Evolutionary conservation across 2,113 vertebrate genomes (phyloP).

Genomic region (Urocolius indicus): DNA sequence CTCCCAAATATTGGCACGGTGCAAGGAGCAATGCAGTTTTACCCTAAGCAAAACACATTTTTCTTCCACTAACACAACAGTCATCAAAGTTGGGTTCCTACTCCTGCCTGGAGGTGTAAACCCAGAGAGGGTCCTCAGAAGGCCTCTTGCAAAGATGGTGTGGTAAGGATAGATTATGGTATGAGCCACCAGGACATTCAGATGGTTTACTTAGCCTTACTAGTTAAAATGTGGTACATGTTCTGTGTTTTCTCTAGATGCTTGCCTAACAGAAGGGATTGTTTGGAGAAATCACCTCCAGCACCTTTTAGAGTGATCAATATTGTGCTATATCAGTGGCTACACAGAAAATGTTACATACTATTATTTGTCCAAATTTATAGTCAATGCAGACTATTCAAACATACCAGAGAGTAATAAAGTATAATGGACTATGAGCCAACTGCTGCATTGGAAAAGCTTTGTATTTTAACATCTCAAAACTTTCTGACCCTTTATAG

Average conservation of each 20-base stretch:
- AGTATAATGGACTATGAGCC: not conserved
- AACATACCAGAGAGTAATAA: not conserved
- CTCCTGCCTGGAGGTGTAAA: not conserved
- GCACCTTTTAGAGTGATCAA: not conserved
- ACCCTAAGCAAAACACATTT: not conserved
- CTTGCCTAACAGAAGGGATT: not conserved
- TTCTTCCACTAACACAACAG: not conserved
- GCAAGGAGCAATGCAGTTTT: not conserved
- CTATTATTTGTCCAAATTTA: not conserved
- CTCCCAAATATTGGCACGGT: not conserved
- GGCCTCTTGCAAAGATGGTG: not conserved
- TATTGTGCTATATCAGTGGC: not conserved
- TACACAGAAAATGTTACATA: not conserved
- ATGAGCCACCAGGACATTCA: not conserved
- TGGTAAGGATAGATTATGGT: not conserved
- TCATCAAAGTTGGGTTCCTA: not conserved
- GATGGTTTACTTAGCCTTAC: not conserved
- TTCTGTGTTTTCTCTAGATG: not conserved
- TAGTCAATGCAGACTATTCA: not conserved
- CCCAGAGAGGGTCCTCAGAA: not conserved
- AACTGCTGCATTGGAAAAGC: not conserved
- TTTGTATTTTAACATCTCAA: not conserved
- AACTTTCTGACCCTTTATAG: not conserved
- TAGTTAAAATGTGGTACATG: not conserved
- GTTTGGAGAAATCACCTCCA: not conserved